Evolutionary conservation across 2,888 invertebrate species (phyloP).

Genomic region (Gisinianus flammeolus): DNA sequence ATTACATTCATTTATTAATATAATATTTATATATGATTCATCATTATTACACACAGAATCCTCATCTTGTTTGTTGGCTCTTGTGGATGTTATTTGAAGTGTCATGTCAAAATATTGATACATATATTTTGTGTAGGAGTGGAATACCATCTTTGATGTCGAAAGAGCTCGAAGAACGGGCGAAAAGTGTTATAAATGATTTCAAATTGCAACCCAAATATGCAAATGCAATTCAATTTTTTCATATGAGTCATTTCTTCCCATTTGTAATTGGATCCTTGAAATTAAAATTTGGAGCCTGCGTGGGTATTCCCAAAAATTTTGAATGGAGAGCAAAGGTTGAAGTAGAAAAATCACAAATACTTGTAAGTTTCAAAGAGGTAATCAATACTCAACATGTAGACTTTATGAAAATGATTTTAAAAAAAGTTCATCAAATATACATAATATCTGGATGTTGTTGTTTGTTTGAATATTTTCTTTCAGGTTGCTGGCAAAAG

Average conservation of each 20-base stretch:
- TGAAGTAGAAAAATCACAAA: slow-evolving; percentile 68
- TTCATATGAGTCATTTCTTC: slow-evolving; percentile 76
- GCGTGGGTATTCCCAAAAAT: slow-evolving; percentile 76
- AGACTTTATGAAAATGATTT: not conserved
- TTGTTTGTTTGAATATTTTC: slow-evolving; percentile 1
- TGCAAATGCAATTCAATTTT: slow-evolving; percentile 68
- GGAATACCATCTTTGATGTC: slow-evolving; percentile 68
- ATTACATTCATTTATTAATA: not conserved
- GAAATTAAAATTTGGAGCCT: slow-evolving; percentile 67
- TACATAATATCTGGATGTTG: not conserved
- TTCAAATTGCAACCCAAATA: slow-evolving; percentile 67
- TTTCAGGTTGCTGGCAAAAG: slow-evolving; percentile 61
- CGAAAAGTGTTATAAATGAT: slow-evolving; percentile 68
- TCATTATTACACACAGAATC: no score
- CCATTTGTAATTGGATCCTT: slow-evolving; percentile 72
- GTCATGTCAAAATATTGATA: no score
- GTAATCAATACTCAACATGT: not conserved
- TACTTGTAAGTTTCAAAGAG: slow-evolving; percentile 58
- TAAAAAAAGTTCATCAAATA: not conserved
- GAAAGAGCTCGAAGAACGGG: slow-evolving; percentile 64
- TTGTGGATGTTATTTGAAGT: slow-evolving; percentile 60
- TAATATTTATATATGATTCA: no score
- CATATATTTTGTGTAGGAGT: no score
- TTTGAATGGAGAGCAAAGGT: slow-evolving; percentile 71
- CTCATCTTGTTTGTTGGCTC: not conserved